Conservation (phyloP, 2,113 vertebrate species). For the Urocynchramus pylzowi region DNA sequence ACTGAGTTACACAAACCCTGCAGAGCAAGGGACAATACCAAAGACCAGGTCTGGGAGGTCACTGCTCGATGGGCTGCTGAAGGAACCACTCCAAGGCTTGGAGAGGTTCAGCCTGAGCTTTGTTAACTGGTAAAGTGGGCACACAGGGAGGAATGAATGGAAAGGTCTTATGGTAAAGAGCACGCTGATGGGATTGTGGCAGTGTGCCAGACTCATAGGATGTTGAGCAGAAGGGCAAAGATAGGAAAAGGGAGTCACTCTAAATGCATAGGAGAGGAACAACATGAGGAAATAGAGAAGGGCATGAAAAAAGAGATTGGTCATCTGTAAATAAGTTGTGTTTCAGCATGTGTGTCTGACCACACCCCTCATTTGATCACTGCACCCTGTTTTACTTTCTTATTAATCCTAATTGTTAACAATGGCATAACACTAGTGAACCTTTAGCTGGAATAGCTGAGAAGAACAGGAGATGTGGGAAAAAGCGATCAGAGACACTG, state of each 20-base stretch:
- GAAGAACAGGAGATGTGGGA: not conserved
- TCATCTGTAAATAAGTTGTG: not conserved
- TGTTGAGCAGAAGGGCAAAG: not conserved
- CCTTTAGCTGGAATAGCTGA: not conserved
- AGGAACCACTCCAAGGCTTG: not conserved
- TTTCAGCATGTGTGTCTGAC: not conserved
- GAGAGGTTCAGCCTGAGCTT: not conserved
- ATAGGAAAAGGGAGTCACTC: not conserved
- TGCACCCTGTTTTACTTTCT: not conserved
- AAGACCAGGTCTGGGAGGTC: not conserved
- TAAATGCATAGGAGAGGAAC: not conserved
- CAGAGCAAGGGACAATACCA: not conserved
- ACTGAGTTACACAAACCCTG: fast-evolving
- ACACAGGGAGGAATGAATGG: not conserved
- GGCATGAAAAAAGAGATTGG: not conserved
- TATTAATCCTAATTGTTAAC: not conserved
- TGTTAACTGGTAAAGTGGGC: not conserved
- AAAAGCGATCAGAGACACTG: not conserved
- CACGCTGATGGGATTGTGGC: not conserved
- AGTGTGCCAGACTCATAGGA: not conserved
- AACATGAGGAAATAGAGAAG: not conserved
- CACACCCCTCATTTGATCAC: not conserved
- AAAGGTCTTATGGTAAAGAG: not conserved
- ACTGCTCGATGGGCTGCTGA: not conserved
- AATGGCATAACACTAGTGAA: not conserved